These are phyloP conservation scores for Meteorus colon DNA, from an alignment of 2,888 invertebrate species.

Conservation along the genomic window DNA sequence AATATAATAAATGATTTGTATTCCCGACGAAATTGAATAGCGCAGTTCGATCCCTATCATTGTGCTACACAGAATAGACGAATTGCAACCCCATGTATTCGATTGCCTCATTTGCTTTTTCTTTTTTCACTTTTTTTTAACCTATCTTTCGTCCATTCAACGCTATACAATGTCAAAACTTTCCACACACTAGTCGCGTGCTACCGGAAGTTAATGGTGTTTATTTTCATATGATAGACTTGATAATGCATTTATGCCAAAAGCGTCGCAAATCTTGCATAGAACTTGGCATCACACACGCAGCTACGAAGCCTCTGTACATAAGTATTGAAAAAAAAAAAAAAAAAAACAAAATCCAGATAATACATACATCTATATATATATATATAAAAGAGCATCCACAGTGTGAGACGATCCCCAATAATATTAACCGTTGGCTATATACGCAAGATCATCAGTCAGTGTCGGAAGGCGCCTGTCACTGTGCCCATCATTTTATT, in stretches of 20 bases:
- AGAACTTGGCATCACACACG: slow-evolving; percentile 8
- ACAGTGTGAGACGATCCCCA: slow-evolving; percentile 35
- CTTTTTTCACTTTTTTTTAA: slow-evolving; percentile 2
- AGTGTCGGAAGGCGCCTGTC: slow-evolving; percentile 64
- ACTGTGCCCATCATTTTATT: slow-evolving; percentile 44
- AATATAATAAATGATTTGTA: slow-evolving; percentile 30
- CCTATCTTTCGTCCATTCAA: background rate
- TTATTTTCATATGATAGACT: slow-evolving; percentile 58
- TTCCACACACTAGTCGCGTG: slow-evolving; percentile 19
- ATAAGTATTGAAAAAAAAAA: slow-evolving; percentile 36
- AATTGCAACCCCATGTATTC: slow-evolving; percentile 32
- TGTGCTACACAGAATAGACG: slow-evolving; percentile 23
- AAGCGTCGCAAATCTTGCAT: slow-evolving; percentile 56
- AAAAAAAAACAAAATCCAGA: background rate
- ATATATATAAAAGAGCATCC: slow-evolving; percentile 37
- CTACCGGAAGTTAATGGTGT: slow-evolving; percentile 54
- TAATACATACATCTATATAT: no score
- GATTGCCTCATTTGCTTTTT: slow-evolving; percentile 17
- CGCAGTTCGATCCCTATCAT: slow-evolving; percentile 33
- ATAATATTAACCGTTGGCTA: slow-evolving; percentile 63
- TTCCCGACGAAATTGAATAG: slow-evolving; percentile 30
- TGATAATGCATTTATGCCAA: slow-evolving; percentile 60
- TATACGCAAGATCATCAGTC: slow-evolving; percentile 61
- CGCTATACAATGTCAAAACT: background rate
- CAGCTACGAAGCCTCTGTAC: slow-evolving; percentile 44